phyloP scores from a whole-genome alignment of 2,797 vertebrate genomes.

The Alauda arvensis region DNA sequence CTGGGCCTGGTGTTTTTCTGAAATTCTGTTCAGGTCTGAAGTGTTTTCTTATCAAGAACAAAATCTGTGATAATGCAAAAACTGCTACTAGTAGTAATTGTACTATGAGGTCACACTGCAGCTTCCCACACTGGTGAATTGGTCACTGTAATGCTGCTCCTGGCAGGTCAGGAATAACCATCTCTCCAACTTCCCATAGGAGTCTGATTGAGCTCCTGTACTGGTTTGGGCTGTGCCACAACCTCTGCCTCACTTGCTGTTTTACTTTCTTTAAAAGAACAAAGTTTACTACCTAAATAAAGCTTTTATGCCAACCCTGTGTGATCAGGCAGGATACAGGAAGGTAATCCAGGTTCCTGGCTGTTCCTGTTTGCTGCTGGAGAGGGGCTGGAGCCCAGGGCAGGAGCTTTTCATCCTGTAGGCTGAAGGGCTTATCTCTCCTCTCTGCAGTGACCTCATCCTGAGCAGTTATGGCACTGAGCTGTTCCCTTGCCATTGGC shows the following conservation, averaged over 20 bases:
- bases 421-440: neutral
- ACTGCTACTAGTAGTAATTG: neutral
- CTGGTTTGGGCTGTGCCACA: neutral
- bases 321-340: neutral
- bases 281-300: neutral
- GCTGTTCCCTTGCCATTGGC: conserved; percentile 21
- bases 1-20: neutral
- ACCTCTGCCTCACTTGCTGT: neutral
- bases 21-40: neutral
- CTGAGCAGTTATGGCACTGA: neutral
- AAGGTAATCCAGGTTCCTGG: neutral
- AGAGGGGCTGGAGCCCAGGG: neutral
- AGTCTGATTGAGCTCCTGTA: neutral
- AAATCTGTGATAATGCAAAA: neutral
- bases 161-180: neutral
- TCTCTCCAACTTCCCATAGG: accelerated
- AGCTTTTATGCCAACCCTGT: neutral
- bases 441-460: neutral
- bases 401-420: neutral
- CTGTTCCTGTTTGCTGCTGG: neutral
- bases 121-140: neutral
- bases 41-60: neutral
- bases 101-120: neutral
- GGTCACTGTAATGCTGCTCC: neutral
- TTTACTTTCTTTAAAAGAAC: neutral